These are phyloP conservation scores for Apis mellifera DNA, from an alignment of 1,140 invertebrate species.

Conservation along the genomic window Amel_HAv3.1 CM009938.2:5257001-5257500, in stretches of 20 bases:
- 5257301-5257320: too few species aligned
- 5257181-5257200: neutral
- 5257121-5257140: too few species aligned
- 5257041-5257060: neutral
- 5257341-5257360: too few species aligned
- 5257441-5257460: slow-evolving; percentile 24
- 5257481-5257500: slow-evolving; percentile 39
- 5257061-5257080: neutral
- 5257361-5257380: too few species aligned
- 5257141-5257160: neutral
- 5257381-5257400: too few species aligned
- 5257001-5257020: slow-evolving; percentile 31
- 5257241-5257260: too few species aligned
- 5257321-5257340: too few species aligned
- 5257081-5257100: neutral
- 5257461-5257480: neutral
- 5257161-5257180: neutral
- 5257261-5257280: too few species aligned
- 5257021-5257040: slow-evolving; percentile 9
- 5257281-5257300: too few species aligned
- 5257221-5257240: too few species aligned
- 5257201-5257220: neutral
- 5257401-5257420: neutral
- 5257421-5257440: slow-evolving; percentile 31
- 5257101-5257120: slow-evolving; percentile 4